Evolutionary conservation across 2,797 vertebrate species (phyloP).

Genomic region (Sebastes kiyomatsui): DNA sequence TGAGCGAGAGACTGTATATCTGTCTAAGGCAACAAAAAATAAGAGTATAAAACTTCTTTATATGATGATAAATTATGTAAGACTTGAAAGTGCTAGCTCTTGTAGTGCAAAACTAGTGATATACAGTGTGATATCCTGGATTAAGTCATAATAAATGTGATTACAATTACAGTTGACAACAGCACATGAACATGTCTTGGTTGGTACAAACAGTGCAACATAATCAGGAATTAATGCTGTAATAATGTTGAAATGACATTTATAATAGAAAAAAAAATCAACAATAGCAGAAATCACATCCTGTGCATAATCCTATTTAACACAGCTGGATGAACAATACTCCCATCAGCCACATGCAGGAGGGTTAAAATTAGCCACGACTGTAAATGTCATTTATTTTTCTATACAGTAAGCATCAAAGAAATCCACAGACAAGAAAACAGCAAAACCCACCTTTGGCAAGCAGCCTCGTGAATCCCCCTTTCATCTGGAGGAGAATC

Average conservation of each 20-base stretch:
- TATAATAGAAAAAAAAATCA: background rate
- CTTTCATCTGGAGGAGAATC: slow-evolving; percentile 69
- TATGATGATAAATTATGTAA: background rate
- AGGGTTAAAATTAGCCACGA: slow-evolving; percentile 11
- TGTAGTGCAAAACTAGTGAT: background rate
- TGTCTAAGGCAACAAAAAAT: background rate
- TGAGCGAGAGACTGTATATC: background rate
- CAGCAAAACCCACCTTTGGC: slow-evolving; percentile 74
- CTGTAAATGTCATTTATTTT: background rate
- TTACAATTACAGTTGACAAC: slow-evolving; percentile 1
- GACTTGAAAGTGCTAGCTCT: background rate
- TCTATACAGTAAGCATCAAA: background rate
- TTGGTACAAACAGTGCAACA: background rate
- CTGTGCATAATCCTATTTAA: slow-evolving; percentile 9
- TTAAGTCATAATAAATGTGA: background rate
- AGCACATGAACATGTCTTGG: background rate
- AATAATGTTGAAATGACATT: background rate
- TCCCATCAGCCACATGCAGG: slow-evolving; percentile 12
- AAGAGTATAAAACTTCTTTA: background rate
- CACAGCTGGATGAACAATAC: slow-evolving; percentile 46
- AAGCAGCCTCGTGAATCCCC: slow-evolving; percentile 63
- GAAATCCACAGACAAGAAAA: background rate
- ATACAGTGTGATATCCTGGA: background rate
- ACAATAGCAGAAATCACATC: background rate
- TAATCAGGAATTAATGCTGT: background rate